Base-by-base conservation (phyloP, 2,888 invertebrate genomes). In the Hecatera dysodea region DNA sequence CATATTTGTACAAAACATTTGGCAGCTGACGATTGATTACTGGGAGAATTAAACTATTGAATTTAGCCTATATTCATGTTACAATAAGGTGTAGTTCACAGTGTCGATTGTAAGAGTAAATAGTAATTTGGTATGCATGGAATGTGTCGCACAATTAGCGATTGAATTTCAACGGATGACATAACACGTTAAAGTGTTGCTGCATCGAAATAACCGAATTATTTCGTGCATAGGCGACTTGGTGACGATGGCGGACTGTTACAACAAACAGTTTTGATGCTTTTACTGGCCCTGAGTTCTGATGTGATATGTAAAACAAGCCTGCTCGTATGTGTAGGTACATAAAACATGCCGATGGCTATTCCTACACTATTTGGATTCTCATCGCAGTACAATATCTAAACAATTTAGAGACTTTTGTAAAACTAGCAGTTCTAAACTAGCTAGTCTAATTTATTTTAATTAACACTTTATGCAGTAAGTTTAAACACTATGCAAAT, bases 201-300 rank as follows among this genome's bases (percentile, higher is more conserved):
- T 62, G 81, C 78, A 81, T 77, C n/a, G 72, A 55, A 77, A 79
- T 77, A 77, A 81, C 66, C 59, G 52, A 78, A 79, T 79, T 81
- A 81, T 61, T 65, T 60, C 63, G 65, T 44, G 46, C n/a, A 50
- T 29, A 15, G 75, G 53, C 27, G 76, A 48, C 65, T 24, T 52
- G 9, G 2, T 55, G 72, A 24, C 56, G 11, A 2, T 42, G 42
- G 19, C 36, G 39, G 27, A 29, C 17, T 53, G 39, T 63, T 39
- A 11, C n/a, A 17, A n/a, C 39, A 60, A 55, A 62, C 52, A 56
- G 53, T 67, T 56, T 61, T 39, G 60, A 15, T n/a, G 22, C n/a
- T 19, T 12, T 17, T 27, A 9, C 27, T 22, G 1, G n/a, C 22
- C 29, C 15, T 15, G n/a, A 24, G 44, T 42, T 17, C 44, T 44